phyloP scores from a whole-genome alignment of 2,888 invertebrate species.

The Platycheirus rosarum region DNA sequence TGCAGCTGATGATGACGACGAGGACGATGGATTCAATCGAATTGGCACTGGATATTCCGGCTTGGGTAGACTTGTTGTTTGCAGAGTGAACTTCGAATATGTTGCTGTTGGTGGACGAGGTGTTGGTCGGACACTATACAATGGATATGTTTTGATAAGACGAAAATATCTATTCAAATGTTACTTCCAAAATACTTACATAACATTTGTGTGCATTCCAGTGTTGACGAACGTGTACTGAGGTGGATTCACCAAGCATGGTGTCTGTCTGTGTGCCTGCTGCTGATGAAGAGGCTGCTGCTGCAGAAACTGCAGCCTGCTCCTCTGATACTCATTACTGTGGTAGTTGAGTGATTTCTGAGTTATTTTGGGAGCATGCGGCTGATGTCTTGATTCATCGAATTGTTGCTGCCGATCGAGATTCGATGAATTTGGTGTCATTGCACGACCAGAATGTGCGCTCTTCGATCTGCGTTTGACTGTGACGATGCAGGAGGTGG shows the following conservation, averaged over 20 bases:
- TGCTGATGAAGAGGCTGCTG: constrained; percentile 73
- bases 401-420: constrained; percentile 76
- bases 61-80: constrained; percentile 88
- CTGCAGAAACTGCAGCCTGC: constrained; percentile 80
- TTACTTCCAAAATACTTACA: constrained; percentile 78
- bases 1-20: constrained; percentile 49
- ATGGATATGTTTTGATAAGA: constrained; percentile 17
- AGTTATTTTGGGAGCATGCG: constrained; percentile 79
- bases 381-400: constrained; percentile 71
- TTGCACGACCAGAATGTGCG: constrained; percentile 81
- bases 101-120: constrained; percentile 82
- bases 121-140: constrained; percentile 80
- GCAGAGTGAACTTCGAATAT: constrained; percentile 85
- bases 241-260: constrained; percentile 75
- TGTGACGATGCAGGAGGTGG: constrained; percentile 65
- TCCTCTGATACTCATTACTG: constrained; percentile 80
- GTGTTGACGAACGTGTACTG: constrained; percentile 80
- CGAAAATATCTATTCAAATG: constrained; percentile 16
- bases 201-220: constrained; percentile 82
- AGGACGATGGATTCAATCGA: constrained; percentile 76
- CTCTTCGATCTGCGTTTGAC: constrained; percentile 83
- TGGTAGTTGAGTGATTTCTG: constrained; percentile 82
- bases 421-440: constrained; percentile 77
- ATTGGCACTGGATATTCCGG: constrained; percentile 87
- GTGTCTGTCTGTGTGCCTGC: constrained; percentile 73